Conservation (phyloP, 2,113 vertebrate species). For the Eupsittula cactorum region DNA sequence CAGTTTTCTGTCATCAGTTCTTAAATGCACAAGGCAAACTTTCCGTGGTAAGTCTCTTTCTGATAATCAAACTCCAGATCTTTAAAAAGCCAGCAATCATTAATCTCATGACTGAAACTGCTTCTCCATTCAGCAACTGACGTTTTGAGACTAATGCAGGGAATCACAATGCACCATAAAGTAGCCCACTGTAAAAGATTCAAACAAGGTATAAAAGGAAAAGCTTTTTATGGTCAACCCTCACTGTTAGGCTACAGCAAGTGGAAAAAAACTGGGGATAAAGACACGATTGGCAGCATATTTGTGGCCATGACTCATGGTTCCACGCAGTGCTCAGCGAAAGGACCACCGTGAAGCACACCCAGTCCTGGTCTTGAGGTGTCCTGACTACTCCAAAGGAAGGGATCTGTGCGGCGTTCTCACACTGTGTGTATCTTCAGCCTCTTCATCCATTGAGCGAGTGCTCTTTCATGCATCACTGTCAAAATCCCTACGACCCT, state of each 20-base stretch:
- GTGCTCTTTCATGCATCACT: rapidly evolving
- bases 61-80: not conserved
- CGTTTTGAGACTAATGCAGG: not conserved
- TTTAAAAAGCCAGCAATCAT: not conserved
- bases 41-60: not conserved
- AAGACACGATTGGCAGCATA: not conserved
- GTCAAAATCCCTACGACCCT: not conserved
- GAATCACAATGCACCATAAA: not conserved
- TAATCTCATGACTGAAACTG: not conserved
- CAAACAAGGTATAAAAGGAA: not conserved
- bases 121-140: not conserved
- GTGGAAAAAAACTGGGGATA: not conserved
- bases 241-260: not conserved
- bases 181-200: not conserved
- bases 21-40: not conserved
- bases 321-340: not conserved
- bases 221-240: not conserved
- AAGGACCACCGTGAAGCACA: not conserved
- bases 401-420: not conserved
- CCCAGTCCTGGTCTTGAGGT: not conserved
- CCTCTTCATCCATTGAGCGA: not conserved
- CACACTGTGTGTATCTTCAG: not conserved
- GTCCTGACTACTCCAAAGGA: not conserved
- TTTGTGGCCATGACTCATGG: not conserved
- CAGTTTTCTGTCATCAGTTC: not conserved